Evolutionary conservation across 1,140 invertebrate species (phyloP).

Genomic region (Frieseomelitta varia): DNA sequence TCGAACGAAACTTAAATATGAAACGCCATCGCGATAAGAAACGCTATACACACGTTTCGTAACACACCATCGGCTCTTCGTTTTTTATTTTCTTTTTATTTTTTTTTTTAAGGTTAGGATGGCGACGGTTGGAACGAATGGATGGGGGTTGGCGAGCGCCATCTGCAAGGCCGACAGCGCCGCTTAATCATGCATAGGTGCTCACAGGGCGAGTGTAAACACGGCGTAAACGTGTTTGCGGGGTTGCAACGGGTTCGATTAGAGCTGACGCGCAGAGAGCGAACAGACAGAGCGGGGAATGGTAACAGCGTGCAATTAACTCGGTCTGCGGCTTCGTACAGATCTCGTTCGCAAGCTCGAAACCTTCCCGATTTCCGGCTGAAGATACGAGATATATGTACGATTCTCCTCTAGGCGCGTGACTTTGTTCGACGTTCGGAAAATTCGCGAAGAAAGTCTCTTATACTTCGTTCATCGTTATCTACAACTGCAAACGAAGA

Average conservation of each 20-base stretch:
- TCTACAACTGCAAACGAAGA: too few species aligned
- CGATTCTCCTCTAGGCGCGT: neutral
- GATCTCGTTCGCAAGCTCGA: constrained; percentile 33
- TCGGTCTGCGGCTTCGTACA: constrained; percentile 23
- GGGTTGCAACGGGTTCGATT: constrained; percentile 15
- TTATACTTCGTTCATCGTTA: too few species aligned
- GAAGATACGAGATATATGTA: constrained; percentile 17
- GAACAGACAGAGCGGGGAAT: neutral
- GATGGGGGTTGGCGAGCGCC: neutral
- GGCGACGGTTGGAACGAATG: neutral
- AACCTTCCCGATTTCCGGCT: constrained; percentile 10
- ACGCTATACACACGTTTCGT: neutral
- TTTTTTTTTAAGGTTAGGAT: neutral
- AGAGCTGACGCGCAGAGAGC: constrained; percentile 28
- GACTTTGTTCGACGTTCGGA: neutral
- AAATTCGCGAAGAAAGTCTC: neutral
- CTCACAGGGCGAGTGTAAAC: constrained; percentile 5
- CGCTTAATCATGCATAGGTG: neutral
- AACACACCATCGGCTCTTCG: too few species aligned
- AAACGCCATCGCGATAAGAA: neutral
- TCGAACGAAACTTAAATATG: neutral
- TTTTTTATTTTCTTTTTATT: too few species aligned
- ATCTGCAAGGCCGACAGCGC: neutral
- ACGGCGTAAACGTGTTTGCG: constrained; percentile 29
- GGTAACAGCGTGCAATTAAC: constrained; percentile 28